A percentile compares a stretch with the other conserved stretches of the same genome.
phyloP scores from a whole-genome alignment of 1,140 invertebrate species.

The Bombus ignitus region DNA sequence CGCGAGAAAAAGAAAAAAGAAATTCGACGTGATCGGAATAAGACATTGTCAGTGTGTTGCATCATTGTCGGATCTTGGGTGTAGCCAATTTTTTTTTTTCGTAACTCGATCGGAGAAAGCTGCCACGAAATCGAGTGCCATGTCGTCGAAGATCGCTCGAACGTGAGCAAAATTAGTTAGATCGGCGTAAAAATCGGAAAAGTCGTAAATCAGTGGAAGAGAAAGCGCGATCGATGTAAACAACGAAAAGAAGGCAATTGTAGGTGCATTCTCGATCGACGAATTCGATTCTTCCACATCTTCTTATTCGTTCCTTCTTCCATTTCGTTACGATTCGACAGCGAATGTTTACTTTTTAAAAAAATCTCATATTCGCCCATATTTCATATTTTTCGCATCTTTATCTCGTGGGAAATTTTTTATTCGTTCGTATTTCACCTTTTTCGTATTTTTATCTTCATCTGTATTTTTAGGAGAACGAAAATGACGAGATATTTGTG shows the following conservation, averaged over 20 bases:
- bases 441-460: not conserved
- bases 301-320: not conserved
- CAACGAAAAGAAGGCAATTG: not conserved
- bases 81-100: constrained; percentile 1
- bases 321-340: not conserved
- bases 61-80: constrained; percentile 34
- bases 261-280: not conserved
- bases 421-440: not conserved
- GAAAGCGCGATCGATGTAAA: not conserved
- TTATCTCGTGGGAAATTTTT: not conserved
- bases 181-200: not conserved
- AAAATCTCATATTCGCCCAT: not conserved
- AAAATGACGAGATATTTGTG: no score
- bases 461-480: not conserved
- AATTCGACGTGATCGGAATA: constrained; percentile 39
- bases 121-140: constrained; percentile 3
- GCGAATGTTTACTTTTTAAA: no score
- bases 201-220: not conserved
- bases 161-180: constrained; percentile 40
- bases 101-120: constrained; percentile 33
- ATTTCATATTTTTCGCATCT: no score
- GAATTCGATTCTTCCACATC: not conserved
- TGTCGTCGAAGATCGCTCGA: not conserved
- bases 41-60: not conserved
- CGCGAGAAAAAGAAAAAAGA: not conserved